phyloP scores from a whole-genome alignment of 2,888 invertebrate species.

The Cataglyphis livida region DNA sequence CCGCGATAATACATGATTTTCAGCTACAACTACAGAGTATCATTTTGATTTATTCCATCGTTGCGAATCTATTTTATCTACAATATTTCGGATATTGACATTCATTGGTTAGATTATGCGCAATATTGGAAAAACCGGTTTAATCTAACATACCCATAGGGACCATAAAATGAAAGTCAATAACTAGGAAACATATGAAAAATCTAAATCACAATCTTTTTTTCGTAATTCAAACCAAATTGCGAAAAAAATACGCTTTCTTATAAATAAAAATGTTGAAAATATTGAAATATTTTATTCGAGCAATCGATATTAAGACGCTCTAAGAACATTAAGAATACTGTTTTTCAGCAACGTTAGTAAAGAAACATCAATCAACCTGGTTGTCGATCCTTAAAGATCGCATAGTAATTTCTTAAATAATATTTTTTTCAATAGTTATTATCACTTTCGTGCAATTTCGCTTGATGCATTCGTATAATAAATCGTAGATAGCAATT shows the following conservation, averaged over 20 bases:
- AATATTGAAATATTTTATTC: background rate
- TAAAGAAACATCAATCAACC: constrained; percentile 39
- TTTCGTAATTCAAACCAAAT: background rate
- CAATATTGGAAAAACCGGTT: background rate
- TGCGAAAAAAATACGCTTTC: background rate
- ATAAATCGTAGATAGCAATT: constrained; percentile 46
- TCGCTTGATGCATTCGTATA: constrained; percentile 25
- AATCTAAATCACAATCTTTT: constrained; percentile 5
- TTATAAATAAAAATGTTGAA: background rate
- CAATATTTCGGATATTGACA: background rate
- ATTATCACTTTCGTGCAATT: constrained; percentile 43
- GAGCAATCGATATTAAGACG: constrained; percentile 5
- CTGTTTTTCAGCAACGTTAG: background rate
- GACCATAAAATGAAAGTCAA: constrained; percentile 6
- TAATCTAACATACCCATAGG: background rate
- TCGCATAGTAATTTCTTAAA: constrained; percentile 40
- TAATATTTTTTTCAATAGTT: constrained; percentile 8
- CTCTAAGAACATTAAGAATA: background rate
- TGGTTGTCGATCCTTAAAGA: constrained; percentile 4
- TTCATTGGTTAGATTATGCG: background rate
- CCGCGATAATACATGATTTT: background rate
- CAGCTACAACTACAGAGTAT: background rate
- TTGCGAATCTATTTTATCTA: background rate
- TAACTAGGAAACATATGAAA: background rate
- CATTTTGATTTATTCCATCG: background rate